Evolutionary conservation across 2,888 invertebrate species (phyloP).

Genomic region (Dolomedes plantarius): DNA sequence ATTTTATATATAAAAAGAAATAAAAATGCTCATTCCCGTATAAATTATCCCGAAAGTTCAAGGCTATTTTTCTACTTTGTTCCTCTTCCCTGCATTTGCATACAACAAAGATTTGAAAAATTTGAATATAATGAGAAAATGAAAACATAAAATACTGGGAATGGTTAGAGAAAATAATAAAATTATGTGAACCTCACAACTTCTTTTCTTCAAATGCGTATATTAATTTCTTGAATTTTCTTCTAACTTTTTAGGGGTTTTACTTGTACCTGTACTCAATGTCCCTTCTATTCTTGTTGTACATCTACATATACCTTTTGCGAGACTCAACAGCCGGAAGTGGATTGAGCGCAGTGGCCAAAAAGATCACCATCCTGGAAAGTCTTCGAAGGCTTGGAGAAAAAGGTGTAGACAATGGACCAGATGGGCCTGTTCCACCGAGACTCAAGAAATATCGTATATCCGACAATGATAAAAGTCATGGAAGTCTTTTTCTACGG

Average conservation of each 20-base stretch:
- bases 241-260: slow-evolving; percentile 84
- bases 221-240: too few relatives aligned
- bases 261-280: slow-evolving; percentile 95
- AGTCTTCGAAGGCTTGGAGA: slow-evolving; percentile 62
- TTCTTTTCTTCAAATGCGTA: too few relatives aligned
- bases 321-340: slow-evolving; percentile 81
- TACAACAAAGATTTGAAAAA: too few relatives aligned
- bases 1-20: too few relatives aligned
- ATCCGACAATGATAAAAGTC: slow-evolving; percentile 91
- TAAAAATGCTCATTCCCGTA: too few relatives aligned
- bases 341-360: slow-evolving; percentile 57
- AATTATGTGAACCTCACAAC: too few relatives aligned
- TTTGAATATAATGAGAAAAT: too few relatives aligned
- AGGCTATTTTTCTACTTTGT: neutral
- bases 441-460: slow-evolving; percentile 84
- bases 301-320: slow-evolving; percentile 95
- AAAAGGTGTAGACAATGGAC: slow-evolving; percentile 65
- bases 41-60: too few relatives aligned
- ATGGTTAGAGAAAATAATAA: too few relatives aligned
- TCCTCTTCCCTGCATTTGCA: too few relatives aligned
- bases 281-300: slow-evolving; percentile 93
- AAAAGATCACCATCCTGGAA: slow-evolving; percentile 68
- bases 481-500: slow-evolving; percentile 93
- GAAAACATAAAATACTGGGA: too few relatives aligned
- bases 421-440: slow-evolving; percentile 64